These are phyloP conservation scores for Drosophila kohkoa DNA, from an alignment of 1,140 invertebrate genomes.

Conservation along the genomic window DNA sequence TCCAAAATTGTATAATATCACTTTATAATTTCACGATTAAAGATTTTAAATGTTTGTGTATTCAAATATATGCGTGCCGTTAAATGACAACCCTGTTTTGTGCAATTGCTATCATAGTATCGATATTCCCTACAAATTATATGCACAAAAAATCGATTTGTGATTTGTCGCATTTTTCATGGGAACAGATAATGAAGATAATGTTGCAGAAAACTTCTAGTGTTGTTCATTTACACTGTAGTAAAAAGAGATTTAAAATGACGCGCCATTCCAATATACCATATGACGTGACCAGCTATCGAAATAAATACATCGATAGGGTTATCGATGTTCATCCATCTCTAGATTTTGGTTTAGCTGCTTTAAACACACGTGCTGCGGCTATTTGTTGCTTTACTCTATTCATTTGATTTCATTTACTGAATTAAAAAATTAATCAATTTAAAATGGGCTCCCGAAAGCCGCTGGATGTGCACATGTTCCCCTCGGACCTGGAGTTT, in stretches of 20 bases:
- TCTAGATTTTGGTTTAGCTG: conserved; percentile 7
- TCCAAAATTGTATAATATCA: conserved; percentile 48
- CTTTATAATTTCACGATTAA: conserved; percentile 39
- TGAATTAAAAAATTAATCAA: conserved; percentile 2
- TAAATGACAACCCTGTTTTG: conserved; percentile 24
- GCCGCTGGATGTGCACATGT: conserved; percentile 63
- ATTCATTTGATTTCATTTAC: conserved; percentile 1
- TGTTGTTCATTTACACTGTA: too few relatives aligned
- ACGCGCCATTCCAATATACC: too few relatives aligned
- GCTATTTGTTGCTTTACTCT: conserved; percentile 6
- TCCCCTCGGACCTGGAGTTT: conserved; percentile 86
- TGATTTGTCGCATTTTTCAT: neutral
- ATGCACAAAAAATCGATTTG: neutral
- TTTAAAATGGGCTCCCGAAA: conserved; percentile 62
- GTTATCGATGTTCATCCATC: neutral
- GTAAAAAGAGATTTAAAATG: too few relatives aligned
- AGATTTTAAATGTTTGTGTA: neutral
- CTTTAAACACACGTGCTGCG: conserved; percentile 47
- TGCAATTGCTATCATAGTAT: too few relatives aligned
- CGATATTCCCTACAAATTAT: too few relatives aligned
- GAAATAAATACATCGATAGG: neutral
- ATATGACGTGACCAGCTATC: too few relatives aligned
- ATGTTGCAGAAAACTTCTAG: too few relatives aligned
- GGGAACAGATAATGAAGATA: too few relatives aligned
- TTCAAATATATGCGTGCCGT: neutral